Evolutionary conservation across 2,888 invertebrate species (phyloP), one percentile per base, ranked within the genome.

Genomic region (Hemicrepidius hirtus): DNA sequence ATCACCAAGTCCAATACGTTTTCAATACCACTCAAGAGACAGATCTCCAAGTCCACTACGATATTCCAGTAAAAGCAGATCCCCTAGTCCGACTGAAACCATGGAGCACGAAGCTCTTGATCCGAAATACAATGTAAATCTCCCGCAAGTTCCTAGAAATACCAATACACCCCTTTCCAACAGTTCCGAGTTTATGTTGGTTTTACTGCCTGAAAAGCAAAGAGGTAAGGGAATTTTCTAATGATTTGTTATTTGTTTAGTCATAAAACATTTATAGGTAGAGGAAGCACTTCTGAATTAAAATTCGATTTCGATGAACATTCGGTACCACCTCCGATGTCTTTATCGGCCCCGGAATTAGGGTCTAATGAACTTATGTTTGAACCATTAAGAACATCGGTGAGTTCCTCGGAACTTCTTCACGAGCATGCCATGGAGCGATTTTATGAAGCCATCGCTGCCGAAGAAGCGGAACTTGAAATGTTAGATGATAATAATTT

Each of bases 341-440:
- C 95, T 0, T 88, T 95, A 62, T 95, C 95, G 0, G 92, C 95
- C 10, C 95, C 95, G 0, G 95, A 95, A 83, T 86, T 95, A 71
- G 92, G 92, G 80, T 88, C 89, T 59, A 90, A 92, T 79, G 88
- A 91, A 53, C 88, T 90, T 59, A 87, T 88, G 44, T 87, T 90
- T 55, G 87, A 88, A 64, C 86, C 87, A 0, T 85, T 95, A 37
- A 90, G 94, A 28, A 90, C 92, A 78, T 93, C 94, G 0, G 93
- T 94, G 24, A 95, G 95, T 82, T 95, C 95, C 1, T 93, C 94
- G 0, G 95, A 95, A 83, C 88, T 96, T 4, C 88, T 96, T 0
- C 95, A 95, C 83, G 95, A 95, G 83, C 90, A 92, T 50, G 93
- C 94, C 10, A 94, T 95, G 93, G 93, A 93, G 7, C 88, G 95